Percentiles rank a stretch among this genome's conserved stretches.
phyloP scores from a whole-genome alignment of 2,888 invertebrate species.

The Coronaproctus castanopsis region DNA sequence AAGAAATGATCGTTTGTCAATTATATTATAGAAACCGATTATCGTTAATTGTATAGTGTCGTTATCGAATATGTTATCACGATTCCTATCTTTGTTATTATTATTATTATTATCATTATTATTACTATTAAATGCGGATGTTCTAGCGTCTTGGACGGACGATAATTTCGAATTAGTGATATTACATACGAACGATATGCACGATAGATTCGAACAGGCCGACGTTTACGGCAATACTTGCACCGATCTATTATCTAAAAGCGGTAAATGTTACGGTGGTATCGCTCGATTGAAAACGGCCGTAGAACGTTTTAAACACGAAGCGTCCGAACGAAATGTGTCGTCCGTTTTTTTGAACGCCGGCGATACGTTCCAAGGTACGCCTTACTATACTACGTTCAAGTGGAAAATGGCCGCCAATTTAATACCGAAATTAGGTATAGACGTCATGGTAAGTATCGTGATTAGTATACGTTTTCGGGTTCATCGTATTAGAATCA shows the following conservation, averaged over 20 bases:
- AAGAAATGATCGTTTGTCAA: no score
- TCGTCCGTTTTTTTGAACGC: slow-evolving; percentile 70
- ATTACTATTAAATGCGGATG: no score
- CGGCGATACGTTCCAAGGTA: slow-evolving; percentile 79
- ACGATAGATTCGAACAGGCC: slow-evolving; percentile 43
- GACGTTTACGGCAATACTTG: slow-evolving; percentile 42
- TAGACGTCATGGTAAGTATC: slow-evolving; percentile 69
- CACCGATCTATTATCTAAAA: slow-evolving; percentile 21
- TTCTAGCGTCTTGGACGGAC: no score
- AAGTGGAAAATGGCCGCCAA: slow-evolving; percentile 58
- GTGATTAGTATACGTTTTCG: slow-evolving; percentile 39
- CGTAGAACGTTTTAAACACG: slow-evolving; percentile 28
- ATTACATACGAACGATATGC: slow-evolving; percentile 82
- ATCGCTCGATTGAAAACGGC: slow-evolving; percentile 8
- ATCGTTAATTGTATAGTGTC: no score
- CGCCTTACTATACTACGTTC: slow-evolving; percentile 65
- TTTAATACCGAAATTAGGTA: slow-evolving; percentile 54
- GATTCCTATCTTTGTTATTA: no score
- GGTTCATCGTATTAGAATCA: no score
- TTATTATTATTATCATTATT: no score
- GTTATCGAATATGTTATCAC: no score
- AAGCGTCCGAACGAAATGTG: slow-evolving; percentile 33
- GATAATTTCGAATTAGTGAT: slow-evolving; percentile 42
- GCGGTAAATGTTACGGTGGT: slow-evolving; percentile 37
- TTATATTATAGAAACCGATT: no score